Percentiles rank a stretch among this genome's conserved stretches.
Evolutionary conservation across 2,797 vertebrate species (phyloP).

Genomic region (Oryzias sinensis): DNA sequence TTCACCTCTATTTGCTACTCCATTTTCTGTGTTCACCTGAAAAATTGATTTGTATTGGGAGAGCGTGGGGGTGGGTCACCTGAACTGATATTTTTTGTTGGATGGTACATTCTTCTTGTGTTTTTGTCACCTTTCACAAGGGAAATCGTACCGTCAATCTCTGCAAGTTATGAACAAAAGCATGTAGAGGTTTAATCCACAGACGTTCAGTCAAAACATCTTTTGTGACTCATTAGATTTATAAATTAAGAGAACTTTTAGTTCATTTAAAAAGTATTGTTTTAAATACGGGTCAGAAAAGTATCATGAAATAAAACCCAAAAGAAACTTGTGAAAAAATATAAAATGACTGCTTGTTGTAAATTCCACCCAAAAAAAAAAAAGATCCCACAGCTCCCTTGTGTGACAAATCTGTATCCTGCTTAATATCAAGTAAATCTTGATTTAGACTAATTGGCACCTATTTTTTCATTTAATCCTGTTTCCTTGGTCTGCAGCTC

Average conservation of each 20-base stretch:
- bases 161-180: no score
- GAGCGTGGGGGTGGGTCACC: no score
- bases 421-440: no score
- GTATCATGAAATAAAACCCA: background rate
- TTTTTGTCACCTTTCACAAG: no score
- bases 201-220: background rate
- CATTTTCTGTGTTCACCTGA: background rate
- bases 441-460: no score
- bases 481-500: constrained; percentile 50
- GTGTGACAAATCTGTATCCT: constrained; percentile 61
- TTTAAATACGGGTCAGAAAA: constrained; percentile 7
- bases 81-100: no score
- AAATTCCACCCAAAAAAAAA: constrained; percentile 23
- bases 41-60: no score
- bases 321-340: constrained; percentile 13
- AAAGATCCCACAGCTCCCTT: constrained; percentile 26
- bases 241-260: background rate
- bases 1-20: background rate
- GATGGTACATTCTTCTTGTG: no score
- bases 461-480: constrained; percentile 56
- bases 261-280: background rate
- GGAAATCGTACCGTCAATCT: no score
- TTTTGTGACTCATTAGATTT: no score
- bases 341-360: constrained; percentile 6
- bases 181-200: background rate